These are phyloP conservation scores for Ypsolopha sequella DNA, from an alignment of 2,888 invertebrate genomes.

Conservation along the genomic window DNA sequence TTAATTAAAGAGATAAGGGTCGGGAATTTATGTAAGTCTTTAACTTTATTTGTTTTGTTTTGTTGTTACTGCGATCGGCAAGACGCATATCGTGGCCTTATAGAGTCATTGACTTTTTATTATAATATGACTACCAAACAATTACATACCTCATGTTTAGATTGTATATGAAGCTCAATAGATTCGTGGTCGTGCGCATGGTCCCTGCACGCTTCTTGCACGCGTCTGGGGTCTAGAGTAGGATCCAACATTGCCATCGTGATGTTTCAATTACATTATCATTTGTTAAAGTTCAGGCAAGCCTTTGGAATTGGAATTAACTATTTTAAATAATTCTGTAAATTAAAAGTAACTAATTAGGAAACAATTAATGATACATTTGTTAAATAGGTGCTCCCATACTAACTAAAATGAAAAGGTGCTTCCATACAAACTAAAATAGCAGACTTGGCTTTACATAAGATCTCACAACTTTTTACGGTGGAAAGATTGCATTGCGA, in stretches of 20 bases:
- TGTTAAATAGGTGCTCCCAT: no score
- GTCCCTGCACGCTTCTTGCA: conserved; percentile 24
- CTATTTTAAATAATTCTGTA: background rate
- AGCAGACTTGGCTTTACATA: no score
- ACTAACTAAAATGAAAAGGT: no score
- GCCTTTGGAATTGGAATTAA: background rate
- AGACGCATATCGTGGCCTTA: conserved; percentile 2
- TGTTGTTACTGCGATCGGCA: background rate
- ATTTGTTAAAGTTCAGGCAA: background rate
- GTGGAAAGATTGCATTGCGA: no score
- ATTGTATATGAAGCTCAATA: conserved; percentile 16
- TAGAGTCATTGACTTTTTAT: conserved; percentile 11
- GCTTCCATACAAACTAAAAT: no score
- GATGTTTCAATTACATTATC: background rate
- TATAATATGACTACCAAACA: conserved; percentile 5
- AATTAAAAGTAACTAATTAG: no score
- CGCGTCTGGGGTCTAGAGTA: conserved; percentile 28
- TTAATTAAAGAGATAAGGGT: conserved; percentile 33
- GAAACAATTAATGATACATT: no score
- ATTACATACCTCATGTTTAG: background rate
- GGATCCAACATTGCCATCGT: conserved; percentile 6
- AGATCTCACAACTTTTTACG: no score
- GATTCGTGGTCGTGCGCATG: conserved; percentile 17
- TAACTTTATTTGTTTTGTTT: background rate
- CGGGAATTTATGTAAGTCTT: conserved; percentile 4